Percentiles rank a stretch among this genome's conserved stretches.
Evolutionary conservation across 2,888 invertebrate genomes (phyloP).

Genomic region (Cyrtodaria siliqua): DNA sequence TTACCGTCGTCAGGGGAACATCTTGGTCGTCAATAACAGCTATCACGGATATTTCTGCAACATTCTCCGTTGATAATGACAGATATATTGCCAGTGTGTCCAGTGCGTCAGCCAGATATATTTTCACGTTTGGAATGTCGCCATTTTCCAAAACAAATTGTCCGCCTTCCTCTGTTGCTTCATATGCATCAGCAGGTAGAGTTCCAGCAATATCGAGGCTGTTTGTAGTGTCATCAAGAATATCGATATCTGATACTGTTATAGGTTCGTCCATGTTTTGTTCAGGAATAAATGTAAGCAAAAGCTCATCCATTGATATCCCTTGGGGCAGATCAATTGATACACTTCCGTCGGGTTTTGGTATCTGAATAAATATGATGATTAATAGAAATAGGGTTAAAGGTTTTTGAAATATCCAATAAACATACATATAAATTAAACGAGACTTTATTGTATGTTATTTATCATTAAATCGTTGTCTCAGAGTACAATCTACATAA

Average conservation of each 20-base stretch:
- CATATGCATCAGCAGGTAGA: not conserved
- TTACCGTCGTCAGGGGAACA: not conserved
- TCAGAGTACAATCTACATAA: too few species aligned
- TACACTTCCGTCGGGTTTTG: slow-evolving; percentile 5
- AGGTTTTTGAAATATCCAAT: too few species aligned
- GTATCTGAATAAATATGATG: not conserved
- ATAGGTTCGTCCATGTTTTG: not conserved
- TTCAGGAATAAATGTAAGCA: not conserved
- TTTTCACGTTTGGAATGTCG: slow-evolving; percentile 13
- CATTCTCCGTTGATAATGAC: slow-evolving; percentile 13
- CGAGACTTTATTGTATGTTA: too few species aligned
- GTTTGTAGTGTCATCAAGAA: not conserved
- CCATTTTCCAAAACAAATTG: slow-evolving; percentile 16
- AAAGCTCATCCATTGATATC: not conserved
- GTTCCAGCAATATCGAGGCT: not conserved
- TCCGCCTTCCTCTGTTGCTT: not conserved
- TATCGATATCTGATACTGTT: slow-evolving; percentile 6
- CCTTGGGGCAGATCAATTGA: not conserved
- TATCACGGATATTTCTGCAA: slow-evolving; percentile 6
- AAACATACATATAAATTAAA: too few species aligned
- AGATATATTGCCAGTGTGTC: slow-evolving; percentile 9
- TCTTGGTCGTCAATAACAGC: slow-evolving; percentile 3
- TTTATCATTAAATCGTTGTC: too few species aligned
- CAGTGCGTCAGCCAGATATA: slow-evolving; percentile 9
- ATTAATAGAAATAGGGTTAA: too few species aligned